Evolutionary conservation across 2,888 invertebrate species (phyloP), one percentile per base, ranked within the genome.

Genomic region (Hirtodrosophila trivittata): DNA sequence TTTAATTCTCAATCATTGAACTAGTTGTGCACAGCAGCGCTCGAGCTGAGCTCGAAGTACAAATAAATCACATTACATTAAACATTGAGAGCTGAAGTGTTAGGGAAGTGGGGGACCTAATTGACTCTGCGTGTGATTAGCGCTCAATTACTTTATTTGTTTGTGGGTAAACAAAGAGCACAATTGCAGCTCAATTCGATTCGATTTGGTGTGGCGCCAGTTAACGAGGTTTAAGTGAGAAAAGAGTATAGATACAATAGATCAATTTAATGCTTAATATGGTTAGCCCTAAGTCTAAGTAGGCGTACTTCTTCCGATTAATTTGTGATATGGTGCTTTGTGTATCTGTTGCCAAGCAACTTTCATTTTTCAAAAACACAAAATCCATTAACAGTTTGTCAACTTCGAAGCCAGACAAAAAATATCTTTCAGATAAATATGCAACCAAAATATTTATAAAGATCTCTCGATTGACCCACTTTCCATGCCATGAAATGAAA

Each of bases 381-480:
- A 54, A 77, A 69, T 66, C 77, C 77, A 80, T 80, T 80, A 81
- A 73, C 77, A 58, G 62, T 75, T 77, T 80, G 80, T 80, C 80
- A 74, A 74, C 66, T 64, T 43, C 46, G 52, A 28, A 49, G 7
- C 47, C 35, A 16, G 43, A 33, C 50, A 39, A 56, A 43, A 50
- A 66, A 69, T 74, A 76, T 76, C 62, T 75, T 77, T 72, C 66
- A 77, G 69, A 84, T 80, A 77, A 77, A 84, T 80, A 80, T 81
- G 85, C 82, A 84, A 60, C 77, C 74, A 65, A 80, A 65, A 75
- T 73, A 75, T 75, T 75, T 80, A 73, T 73, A 84, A 80, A 80
- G 80, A 80, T 81, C 82, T 80, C 82, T 82, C 77, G 82, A 83
- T 86, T 83, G 86, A 86, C 82, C 86, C 66, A 86, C 82, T 82